Evolutionary conservation across 2,888 invertebrate species (phyloP).

Genomic region (Lumbricus terrestris): DNA sequence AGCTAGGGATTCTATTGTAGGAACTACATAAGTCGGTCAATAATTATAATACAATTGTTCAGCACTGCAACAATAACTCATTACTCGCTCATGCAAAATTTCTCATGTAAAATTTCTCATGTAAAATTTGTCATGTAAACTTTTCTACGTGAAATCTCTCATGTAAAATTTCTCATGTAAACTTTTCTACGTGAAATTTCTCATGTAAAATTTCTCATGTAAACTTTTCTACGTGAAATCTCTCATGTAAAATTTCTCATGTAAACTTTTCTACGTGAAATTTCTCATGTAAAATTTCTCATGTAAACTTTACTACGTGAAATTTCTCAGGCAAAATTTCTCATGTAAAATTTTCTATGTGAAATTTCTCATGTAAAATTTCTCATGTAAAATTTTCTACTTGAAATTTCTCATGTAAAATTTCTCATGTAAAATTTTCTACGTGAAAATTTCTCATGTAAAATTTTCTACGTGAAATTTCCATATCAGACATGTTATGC

Average conservation of each 20-base stretch:
- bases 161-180: background rate
- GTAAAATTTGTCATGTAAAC: too few relatives aligned
- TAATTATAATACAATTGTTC: background rate
- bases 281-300: background rate
- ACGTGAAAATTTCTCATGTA: too few relatives aligned
- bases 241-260: background rate
- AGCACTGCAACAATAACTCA: background rate
- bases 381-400: too few relatives aligned
- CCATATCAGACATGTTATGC: background rate
- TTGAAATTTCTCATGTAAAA: background rate
- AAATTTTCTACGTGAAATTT: too few relatives aligned
- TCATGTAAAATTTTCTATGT: background rate
- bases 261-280: too few relatives aligned
- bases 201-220: background rate
- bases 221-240: too few relatives aligned
- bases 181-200: background rate
- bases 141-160: too few relatives aligned
- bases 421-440: background rate
- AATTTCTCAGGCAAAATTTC: background rate
- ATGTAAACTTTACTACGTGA: too few relatives aligned
- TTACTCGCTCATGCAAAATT: background rate
- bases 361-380: background rate
- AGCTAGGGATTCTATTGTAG: background rate
- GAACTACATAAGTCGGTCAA: background rate
- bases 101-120: background rate